These are phyloP conservation scores for Phodopus roborovskii DNA, from an alignment of 2,113 vertebrate genomes.

Conservation along the genomic window DNA sequence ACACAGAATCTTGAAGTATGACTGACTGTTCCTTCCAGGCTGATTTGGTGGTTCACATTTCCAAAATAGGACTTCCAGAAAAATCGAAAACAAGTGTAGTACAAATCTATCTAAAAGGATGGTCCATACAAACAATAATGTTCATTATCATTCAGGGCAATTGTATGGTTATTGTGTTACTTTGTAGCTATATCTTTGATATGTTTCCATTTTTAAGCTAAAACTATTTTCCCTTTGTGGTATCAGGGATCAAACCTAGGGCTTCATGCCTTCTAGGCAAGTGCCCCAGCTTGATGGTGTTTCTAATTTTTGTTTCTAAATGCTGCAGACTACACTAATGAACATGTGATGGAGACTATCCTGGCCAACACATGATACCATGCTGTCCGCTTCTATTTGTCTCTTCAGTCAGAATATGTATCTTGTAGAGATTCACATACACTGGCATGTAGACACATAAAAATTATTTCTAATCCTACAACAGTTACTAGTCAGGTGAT, in stretches of 20 bases:
- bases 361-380: not conserved
- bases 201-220: not conserved
- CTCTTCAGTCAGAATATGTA: constrained; percentile 13
- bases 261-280: not conserved
- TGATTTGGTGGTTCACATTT: not conserved
- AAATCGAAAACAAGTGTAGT: not conserved
- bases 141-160: not conserved
- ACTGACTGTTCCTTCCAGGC: not conserved
- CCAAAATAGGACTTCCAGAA: constrained; percentile 32
- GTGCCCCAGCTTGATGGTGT: not conserved
- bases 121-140: not conserved
- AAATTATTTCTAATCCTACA: constrained; percentile 4
- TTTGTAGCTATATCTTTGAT: not conserved
- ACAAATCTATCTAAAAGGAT: not conserved
- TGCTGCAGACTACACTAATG: not conserved
- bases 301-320: not conserved
- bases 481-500: not conserved
- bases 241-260: not conserved
- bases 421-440: not conserved
- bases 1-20: not conserved
- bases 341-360: not conserved
- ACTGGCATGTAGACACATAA: not conserved
- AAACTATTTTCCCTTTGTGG: not conserved
- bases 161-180: not conserved
- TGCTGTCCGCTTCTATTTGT: not conserved